A percentile compares a stretch with the other conserved stretches of the same genome.
These are phyloP conservation scores for Galaxea fascicularis DNA, from an alignment of 92 coral and sea anemone genomes.

Conservation along the genomic window DNA sequence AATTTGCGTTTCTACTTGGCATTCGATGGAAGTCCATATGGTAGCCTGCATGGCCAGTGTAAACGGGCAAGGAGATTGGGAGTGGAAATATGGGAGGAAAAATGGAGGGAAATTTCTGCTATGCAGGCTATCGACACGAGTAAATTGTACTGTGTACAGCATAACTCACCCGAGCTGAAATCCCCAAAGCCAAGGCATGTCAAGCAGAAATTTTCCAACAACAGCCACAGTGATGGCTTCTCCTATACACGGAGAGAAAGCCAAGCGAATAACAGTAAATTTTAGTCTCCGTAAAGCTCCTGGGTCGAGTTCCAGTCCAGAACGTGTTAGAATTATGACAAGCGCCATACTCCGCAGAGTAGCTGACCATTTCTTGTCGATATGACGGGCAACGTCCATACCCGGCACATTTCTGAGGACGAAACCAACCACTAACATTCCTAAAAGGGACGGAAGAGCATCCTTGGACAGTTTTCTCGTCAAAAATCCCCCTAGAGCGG, in stretches of 20 bases:
- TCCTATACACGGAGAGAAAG: conserved; percentile 88
- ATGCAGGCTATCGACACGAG: too few species aligned
- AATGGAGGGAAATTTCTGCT: too few species aligned
- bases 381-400: conserved; percentile 79
- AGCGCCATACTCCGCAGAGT: conserved; percentile 88
- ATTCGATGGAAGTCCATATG: too few species aligned
- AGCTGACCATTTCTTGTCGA: conserved; percentile 91
- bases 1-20: too few species aligned
- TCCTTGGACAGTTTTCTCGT: conserved; percentile 73
- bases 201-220: conserved; percentile 76
- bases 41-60: too few species aligned
- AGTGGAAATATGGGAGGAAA: too few species aligned
- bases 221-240: conserved; percentile 94
- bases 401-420: conserved; percentile 83
- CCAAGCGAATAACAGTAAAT: conserved; percentile 89
- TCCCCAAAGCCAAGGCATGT: conserved; percentile 99
- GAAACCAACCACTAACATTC: conserved; percentile 96
- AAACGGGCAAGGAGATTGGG: too few species aligned
- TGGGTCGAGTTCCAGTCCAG: conserved; percentile 95
- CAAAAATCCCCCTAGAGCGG: conserved; percentile 91
- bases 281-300: conserved; percentile 84
- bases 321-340: conserved; percentile 89
- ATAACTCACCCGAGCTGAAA: conserved; percentile 94
- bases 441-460: conserved; percentile 83
- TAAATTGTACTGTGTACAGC: too few species aligned